Evolutionary conservation across 1,140 invertebrate species (phyloP).

Genomic region (Polyergus mexicanus): DNA sequence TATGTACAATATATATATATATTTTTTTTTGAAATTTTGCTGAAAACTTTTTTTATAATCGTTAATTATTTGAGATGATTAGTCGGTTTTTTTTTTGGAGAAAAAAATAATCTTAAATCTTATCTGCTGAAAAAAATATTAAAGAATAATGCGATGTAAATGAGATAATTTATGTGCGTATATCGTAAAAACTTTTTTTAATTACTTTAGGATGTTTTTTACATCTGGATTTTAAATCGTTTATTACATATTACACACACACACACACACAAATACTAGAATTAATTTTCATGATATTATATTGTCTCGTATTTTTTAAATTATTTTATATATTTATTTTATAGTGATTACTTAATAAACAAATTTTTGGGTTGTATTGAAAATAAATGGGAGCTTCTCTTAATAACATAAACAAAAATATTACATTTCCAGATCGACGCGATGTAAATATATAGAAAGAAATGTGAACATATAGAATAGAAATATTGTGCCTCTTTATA

Average conservation of each 20-base stretch:
- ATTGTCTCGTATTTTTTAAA: neutral
- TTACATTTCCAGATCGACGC: neutral
- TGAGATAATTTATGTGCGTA: neutral
- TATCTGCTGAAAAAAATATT: neutral
- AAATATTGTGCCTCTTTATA: neutral
- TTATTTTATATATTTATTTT: neutral
- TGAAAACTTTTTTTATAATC: neutral
- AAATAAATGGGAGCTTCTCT: neutral
- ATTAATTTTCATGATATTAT: neutral
- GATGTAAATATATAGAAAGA: neutral
- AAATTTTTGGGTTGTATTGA: neutral
- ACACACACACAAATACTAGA: neutral
- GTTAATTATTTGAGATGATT: neutral
- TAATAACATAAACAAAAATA: neutral
- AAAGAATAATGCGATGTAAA: neutral
- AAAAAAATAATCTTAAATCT: neutral
- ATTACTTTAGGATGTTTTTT: neutral
- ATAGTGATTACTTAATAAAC: neutral
- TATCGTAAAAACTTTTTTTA: neutral
- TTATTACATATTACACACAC: neutral
- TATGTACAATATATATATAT: neutral
- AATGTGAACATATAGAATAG: conserved; percentile 19
- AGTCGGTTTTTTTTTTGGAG: neutral
- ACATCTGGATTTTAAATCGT: neutral
- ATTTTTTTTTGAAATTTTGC: neutral